A percentile compares a stretch with the other conserved stretches of the same genome.
Conservation (phyloP, 2,113 vertebrate species). For the Misgurnus mizolepis region DNA sequence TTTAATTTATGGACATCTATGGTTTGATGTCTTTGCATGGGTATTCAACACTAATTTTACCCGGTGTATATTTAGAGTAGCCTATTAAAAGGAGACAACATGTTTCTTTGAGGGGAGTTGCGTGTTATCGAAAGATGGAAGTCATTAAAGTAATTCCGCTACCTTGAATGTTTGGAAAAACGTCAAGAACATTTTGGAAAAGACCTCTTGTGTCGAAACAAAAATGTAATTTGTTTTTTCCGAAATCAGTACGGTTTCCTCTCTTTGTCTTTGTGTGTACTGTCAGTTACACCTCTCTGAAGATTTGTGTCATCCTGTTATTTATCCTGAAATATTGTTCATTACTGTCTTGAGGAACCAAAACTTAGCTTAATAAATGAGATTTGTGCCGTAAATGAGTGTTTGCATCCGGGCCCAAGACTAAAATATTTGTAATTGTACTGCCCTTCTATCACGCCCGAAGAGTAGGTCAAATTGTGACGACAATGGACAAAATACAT, state of each 20-base stretch:
- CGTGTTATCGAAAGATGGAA: conserved; percentile 10
- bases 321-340: conserved; percentile 21
- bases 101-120: not conserved
- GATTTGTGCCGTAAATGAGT: no score
- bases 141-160: conserved; percentile 3
- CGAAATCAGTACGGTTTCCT: conserved; percentile 60
- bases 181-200: conserved; percentile 1
- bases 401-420: no score
- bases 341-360: not conserved
- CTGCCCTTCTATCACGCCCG: no score
- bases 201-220: conserved; percentile 62
- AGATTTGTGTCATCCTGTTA: conserved; percentile 62
- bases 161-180: conserved; percentile 17
- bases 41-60: no score
- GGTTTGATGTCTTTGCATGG: no score
- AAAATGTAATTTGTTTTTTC: conserved; percentile 60
- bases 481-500: no score
- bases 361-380: not conserved
- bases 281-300: conserved; percentile 60
- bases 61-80: not conserved
- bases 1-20: no score
- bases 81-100: not conserved
- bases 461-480: no score
- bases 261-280: conserved; percentile 61
- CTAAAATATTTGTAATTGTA: no score